Evolutionary conservation across 2,113 vertebrate genomes (phyloP).

Genomic region (Mesocricetus auratus): DNA sequence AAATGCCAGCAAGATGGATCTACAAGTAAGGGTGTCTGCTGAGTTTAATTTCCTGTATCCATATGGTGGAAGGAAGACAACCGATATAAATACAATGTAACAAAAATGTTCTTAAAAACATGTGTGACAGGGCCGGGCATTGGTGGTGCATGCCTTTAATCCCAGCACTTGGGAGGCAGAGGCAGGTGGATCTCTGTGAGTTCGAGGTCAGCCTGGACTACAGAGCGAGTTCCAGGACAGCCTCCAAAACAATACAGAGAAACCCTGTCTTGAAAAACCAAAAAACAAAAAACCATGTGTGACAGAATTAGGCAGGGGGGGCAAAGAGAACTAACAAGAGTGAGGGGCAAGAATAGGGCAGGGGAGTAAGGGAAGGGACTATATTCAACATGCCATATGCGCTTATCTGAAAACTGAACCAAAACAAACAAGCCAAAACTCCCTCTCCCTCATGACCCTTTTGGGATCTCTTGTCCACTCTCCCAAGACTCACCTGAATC

Average conservation of each 20-base stretch:
- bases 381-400: too few relatives aligned
- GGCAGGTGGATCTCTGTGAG: too few relatives aligned
- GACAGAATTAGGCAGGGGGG: neutral
- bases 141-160: too few relatives aligned
- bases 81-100: neutral
- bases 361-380: neutral
- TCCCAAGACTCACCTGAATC: constrained; percentile 93
- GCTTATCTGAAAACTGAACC: neutral
- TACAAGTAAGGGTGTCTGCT: neutral
- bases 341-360: neutral
- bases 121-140: neutral
- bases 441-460: neutral
- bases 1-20: neutral
- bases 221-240: too few relatives aligned
- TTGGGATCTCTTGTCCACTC: neutral
- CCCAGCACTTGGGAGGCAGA: too few relatives aligned
- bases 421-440: neutral
- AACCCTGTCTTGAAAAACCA: too few relatives aligned
- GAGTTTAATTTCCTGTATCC: neutral
- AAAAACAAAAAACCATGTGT: neutral
- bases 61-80: too few relatives aligned
- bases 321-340: too few relatives aligned
- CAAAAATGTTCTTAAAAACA: neutral
- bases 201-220: too few relatives aligned
- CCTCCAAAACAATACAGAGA: too few relatives aligned